Evolutionary conservation across 2,113 vertebrate species (phyloP).

Genomic region (Colossoma macropomum): DNA sequence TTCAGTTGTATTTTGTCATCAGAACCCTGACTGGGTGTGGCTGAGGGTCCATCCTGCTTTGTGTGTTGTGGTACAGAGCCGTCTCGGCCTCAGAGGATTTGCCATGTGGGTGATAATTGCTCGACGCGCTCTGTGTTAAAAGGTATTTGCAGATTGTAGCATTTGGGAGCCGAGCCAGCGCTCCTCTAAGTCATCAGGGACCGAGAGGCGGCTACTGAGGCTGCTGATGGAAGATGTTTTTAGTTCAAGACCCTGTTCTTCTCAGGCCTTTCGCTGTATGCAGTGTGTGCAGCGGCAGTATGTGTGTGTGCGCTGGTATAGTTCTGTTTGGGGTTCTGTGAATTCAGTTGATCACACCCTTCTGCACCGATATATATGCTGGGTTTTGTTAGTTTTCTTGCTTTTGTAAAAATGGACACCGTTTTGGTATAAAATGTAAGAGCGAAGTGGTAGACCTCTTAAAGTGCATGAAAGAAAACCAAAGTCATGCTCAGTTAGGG

Average conservation of each 20-base stretch:
- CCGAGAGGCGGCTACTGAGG: not conserved
- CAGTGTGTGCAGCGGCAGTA: not conserved
- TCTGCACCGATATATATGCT: no score
- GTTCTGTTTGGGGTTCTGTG: no score
- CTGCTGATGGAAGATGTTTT: constrained; percentile 46
- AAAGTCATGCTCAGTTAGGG: no score
- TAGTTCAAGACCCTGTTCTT: constrained; percentile 25
- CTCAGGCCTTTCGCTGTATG: constrained; percentile 5
- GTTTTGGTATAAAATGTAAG: no score
- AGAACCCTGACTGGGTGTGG: not conserved
- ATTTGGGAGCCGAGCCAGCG: constrained; percentile 36
- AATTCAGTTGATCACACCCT: no score
- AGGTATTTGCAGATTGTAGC: constrained; percentile 47
- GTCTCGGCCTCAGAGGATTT: constrained; percentile 3
- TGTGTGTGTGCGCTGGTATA: no score
- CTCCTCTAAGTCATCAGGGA: constrained; percentile 20
- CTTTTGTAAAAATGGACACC: no score
- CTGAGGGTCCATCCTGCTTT: not conserved
- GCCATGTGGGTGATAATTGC: constrained; percentile 43
- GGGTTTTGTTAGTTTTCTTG: no score
- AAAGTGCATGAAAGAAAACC: no score
- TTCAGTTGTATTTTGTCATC: not conserved
- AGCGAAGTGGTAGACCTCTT: no score
- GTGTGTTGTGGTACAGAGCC: not conserved
- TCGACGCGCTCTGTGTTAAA: constrained; percentile 49